Evolutionary conservation across 2,113 vertebrate genomes (phyloP).

Genomic region (Nematolebias whitei): DNA sequence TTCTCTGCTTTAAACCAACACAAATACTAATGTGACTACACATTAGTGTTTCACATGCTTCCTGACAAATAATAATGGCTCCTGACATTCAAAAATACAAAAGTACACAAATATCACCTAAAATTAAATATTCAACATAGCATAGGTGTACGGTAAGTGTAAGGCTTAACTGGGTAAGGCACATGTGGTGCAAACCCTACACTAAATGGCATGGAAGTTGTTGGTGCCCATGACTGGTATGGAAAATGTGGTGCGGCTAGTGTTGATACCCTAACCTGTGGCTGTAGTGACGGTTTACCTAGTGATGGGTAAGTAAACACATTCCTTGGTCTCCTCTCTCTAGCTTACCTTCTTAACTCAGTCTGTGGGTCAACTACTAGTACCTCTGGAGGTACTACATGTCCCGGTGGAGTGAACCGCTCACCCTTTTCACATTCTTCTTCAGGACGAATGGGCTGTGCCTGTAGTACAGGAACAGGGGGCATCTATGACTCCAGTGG

Average conservation of each 20-base stretch:
- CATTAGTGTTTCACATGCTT: not conserved
- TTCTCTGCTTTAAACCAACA: too few relatives aligned
- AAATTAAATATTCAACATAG: not conserved
- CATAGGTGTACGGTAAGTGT: not conserved
- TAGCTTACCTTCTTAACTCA: not conserved
- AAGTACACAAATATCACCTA: not conserved
- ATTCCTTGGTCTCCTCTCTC: not conserved
- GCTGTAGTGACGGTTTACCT: not conserved
- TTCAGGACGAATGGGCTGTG: not conserved
- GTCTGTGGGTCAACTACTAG: not conserved
- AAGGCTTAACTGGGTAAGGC: not conserved
- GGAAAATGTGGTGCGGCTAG: not conserved
- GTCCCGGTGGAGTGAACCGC: too few relatives aligned
- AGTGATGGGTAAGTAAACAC: not conserved
- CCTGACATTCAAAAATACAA: slow-evolving; percentile 1
- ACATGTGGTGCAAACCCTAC: not conserved
- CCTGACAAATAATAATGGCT: slow-evolving; percentile 4
- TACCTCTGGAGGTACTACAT: not conserved
- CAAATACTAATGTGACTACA: too few relatives aligned
- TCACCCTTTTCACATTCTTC: not conserved
- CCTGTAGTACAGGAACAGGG: not conserved
- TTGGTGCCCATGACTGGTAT: not conserved
- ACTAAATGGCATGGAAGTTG: not conserved
- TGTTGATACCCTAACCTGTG: not conserved
- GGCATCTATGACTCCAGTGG: not conserved